Percentiles rank a stretch among this genome's conserved stretches.
Evolutionary conservation across 1,140 invertebrate species (phyloP).

Genomic region (roundworm (Caenorhabditis elegans)): DNA sequence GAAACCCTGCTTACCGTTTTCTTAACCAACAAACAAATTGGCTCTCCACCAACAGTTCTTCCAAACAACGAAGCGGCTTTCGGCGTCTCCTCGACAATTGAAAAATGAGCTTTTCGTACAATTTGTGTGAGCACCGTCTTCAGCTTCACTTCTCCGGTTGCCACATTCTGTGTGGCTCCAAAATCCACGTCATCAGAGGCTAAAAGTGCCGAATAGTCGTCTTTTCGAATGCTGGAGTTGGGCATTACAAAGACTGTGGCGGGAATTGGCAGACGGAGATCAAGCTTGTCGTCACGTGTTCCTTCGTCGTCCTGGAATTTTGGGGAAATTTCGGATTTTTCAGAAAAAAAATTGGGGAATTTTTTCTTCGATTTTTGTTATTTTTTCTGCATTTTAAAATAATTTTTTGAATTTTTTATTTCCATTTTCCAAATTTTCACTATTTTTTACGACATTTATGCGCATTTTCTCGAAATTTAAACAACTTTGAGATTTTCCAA

Average conservation of each 20-base stretch:
- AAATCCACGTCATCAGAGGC: constrained; percentile 48
- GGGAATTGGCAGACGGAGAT: constrained; percentile 5
- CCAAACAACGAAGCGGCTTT: constrained; percentile 56
- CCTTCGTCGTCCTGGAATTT: constrained; percentile 36
- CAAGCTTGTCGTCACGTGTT: constrained; percentile 11
- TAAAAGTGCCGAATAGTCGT: constrained; percentile 50
- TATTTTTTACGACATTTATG: too few relatives aligned
- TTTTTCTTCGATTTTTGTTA: too few relatives aligned
- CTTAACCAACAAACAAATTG: constrained; percentile 58
- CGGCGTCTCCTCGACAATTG: constrained; percentile 54
- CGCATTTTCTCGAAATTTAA: too few relatives aligned
- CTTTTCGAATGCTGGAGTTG: constrained; percentile 39
- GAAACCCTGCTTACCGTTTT: constrained; percentile 44
- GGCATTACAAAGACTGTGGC: constrained; percentile 18
- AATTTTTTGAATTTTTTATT: too few relatives aligned
- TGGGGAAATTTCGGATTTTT: not conserved
- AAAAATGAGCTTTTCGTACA: constrained; percentile 49
- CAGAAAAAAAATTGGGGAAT: too few relatives aligned
- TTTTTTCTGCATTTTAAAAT: too few relatives aligned
- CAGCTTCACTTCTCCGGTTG: constrained; percentile 38
- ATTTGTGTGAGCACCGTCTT: constrained; percentile 40
- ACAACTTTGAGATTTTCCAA: not conserved
- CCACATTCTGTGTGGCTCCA: constrained; percentile 21
- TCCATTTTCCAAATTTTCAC: constrained; percentile 14
- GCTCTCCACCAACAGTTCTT: constrained; percentile 42